phyloP scores from a whole-genome alignment of 2,888 invertebrate species.

The Neocrepidodera transversa region DNA sequence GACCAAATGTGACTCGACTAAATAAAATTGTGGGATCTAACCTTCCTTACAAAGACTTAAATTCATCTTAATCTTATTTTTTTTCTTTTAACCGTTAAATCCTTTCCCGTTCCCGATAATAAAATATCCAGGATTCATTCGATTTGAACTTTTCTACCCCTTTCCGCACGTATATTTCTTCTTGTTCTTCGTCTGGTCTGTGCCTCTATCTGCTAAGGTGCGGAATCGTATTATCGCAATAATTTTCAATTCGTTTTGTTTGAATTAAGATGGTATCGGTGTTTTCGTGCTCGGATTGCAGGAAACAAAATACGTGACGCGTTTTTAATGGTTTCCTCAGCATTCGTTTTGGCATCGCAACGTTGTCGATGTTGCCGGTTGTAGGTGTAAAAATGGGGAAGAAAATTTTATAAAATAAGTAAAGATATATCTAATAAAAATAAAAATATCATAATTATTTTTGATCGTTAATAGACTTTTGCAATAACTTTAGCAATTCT shows the following conservation, averaged over 20 bases:
- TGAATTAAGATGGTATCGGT: conserved; percentile 39
- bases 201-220: conserved; percentile 12
- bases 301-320: conserved; percentile 46
- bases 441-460: too few relatives aligned
- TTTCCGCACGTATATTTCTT: conserved; percentile 9
- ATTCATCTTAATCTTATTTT: not conserved
- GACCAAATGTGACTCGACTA: too few relatives aligned
- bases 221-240: conserved; percentile 34
- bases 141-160: conserved; percentile 13
- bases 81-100: conserved; percentile 5
- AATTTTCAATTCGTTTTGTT: conserved; percentile 40
- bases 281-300: conserved; percentile 39
- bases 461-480: too few relatives aligned
- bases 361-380: conserved; percentile 8
- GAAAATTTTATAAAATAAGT: too few relatives aligned
- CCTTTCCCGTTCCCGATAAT: conserved; percentile 16
- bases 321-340: conserved; percentile 40
- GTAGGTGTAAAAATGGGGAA: too few relatives aligned
- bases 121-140: conserved; percentile 23
- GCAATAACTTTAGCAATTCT: too few relatives aligned
- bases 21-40: too few relatives aligned
- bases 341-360: conserved; percentile 9
- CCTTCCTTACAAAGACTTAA: not conserved
- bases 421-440: too few relatives aligned
- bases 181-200: conserved; percentile 11